phyloP scores from a whole-genome alignment of 2,888 invertebrate species.

The Cantharis lateralis region DNA sequence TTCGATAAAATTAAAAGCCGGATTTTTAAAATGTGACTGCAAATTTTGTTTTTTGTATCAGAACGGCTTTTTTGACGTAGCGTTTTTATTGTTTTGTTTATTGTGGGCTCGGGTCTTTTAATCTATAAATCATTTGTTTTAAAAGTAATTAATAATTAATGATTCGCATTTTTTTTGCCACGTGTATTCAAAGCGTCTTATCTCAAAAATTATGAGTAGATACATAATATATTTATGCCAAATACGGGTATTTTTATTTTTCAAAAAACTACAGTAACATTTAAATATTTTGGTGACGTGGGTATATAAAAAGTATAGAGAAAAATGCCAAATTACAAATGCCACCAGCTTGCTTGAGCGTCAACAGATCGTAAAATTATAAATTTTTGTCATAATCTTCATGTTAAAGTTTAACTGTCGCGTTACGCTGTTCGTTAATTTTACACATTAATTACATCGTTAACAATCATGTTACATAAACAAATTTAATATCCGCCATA shows the following conservation, averaged over 20 bases:
- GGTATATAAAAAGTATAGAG: neutral
- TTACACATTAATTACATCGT: constrained; percentile 16
- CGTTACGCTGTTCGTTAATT: neutral
- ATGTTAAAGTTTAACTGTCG: constrained; percentile 10
- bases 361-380: constrained; percentile 1
- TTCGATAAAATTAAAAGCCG: neutral
- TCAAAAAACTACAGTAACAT: neutral
- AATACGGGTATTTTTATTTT: neutral
- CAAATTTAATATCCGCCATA: neutral
- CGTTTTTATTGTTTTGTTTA: neutral
- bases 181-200: neutral
- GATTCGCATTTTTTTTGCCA: neutral
- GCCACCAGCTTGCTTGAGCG: constrained; percentile 9
- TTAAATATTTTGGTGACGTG: neutral
- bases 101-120: neutral
- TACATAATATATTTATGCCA: neutral
- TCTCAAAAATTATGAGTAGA: neutral
- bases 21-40: neutral
- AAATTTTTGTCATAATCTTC: constrained; percentile 6
- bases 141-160: neutral
- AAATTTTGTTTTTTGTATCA: neutral
- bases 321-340: constrained; percentile 14
- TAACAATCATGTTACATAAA: neutral
- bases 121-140: neutral
- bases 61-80: neutral